Evolutionary conservation across 2,797 vertebrate species (phyloP), one percentile per base, ranked within the genome.

Genomic region (Nothura maculosa): DNA sequence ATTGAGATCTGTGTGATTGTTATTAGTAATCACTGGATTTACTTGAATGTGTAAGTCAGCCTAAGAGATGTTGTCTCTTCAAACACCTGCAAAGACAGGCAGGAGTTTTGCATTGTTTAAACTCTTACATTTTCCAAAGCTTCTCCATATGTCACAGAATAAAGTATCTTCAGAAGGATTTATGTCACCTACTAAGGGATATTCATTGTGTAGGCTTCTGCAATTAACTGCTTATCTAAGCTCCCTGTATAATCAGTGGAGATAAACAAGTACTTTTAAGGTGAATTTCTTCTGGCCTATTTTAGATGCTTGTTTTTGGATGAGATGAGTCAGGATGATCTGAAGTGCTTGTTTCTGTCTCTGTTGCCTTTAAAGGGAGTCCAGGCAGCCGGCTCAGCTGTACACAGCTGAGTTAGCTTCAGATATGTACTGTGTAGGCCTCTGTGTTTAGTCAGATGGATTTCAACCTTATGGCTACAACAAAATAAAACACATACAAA

Each of bases 361-460:
- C 60, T 19, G 8, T 48, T 52, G 60, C 83, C 57, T 89, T 77
- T 90, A 80, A 89, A 94, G 54, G 30, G 32, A 45, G 40, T 40
- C 27, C 27, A 38, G 45, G 60, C 86, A 94, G 63, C 84, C 93
- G 68, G 17, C 43, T 90, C 27, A 69, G 67, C 63, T 90, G 18
- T 50, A 6, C 55, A 10, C 50, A 60, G 15, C 63, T 36, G 77
- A 68, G 42, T 67, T 75, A 85, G 42, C 75, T 60, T 79, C 47
- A 40, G 55, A 73, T 52, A 84, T 40, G 75, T 87, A 18, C 63
- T 25, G 0, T 17, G 52, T 32, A 81, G 81, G 68, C 55, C 80
- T 90, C 70, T 91, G 40, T 17, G 10, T 54, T 91, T 45, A 72
- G 30, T 75, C 55, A 69, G 28, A 67, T 76, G 30, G 47, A 69